Evolutionary conservation across 1,140 invertebrate genomes (phyloP).

Genomic region (Augochlora pura): DNA sequence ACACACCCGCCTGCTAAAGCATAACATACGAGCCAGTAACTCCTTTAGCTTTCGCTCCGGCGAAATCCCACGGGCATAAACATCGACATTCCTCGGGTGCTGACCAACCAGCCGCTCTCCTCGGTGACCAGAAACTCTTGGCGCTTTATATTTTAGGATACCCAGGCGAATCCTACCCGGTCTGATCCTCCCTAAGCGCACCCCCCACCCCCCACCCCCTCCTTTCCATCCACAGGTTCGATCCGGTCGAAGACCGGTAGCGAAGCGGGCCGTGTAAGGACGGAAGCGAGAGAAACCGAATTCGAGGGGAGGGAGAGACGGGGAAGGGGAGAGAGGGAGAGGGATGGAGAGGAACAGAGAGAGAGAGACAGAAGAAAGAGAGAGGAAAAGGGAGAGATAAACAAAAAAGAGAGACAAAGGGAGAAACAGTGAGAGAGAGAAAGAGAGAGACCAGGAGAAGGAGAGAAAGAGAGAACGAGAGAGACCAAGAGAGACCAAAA

Average conservation of each 20-base stretch:
- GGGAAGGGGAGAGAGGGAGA: neutral
- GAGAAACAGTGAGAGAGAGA: too few relatives aligned
- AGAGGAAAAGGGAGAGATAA: neutral
- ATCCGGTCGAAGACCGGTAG: constrained; percentile 50
- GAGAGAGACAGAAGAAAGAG: constrained; percentile 27
- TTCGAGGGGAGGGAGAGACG: neutral
- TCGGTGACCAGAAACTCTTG: neutral
- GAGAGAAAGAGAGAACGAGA: too few relatives aligned
- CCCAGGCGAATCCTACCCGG: neutral
- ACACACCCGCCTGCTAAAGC: constrained; percentile 38
- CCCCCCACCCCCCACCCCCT: too few relatives aligned
- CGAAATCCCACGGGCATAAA: constrained; percentile 43
- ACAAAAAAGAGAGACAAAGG: constrained; percentile 23
- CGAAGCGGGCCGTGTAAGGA: constrained; percentile 12
- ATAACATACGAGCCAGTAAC: constrained; percentile 42
- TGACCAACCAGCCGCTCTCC: neutral
- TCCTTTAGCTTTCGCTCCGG: constrained; percentile 38
- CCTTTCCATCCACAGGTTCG: too few relatives aligned
- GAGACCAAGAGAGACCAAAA: too few relatives aligned
- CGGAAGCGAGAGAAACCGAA: neutral
- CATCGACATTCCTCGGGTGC: constrained; percentile 45
- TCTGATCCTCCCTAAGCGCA: neutral
- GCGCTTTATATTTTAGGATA: constrained; percentile 45
- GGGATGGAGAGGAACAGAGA: neutral
- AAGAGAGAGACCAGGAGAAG: too few relatives aligned